Conservation (phyloP, 2,888 invertebrate genomes). For the Aplocera efformata region DNA sequence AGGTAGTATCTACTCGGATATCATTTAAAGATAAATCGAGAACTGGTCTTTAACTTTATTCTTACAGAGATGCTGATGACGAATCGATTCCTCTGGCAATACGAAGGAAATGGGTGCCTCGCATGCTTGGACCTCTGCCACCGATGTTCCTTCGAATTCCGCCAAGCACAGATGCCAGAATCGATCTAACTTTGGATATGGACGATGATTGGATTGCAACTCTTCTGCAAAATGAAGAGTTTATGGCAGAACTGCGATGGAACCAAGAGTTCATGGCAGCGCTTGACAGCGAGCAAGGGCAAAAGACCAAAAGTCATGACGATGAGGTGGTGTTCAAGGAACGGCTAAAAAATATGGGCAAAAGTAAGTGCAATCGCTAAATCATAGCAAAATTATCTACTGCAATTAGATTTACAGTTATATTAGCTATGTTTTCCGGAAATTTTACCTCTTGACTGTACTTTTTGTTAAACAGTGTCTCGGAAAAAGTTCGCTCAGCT, state of each 20-base stretch:
- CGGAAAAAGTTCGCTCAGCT: conserved; percentile 90
- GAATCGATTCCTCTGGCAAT: conserved; percentile 68
- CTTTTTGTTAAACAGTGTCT: conserved; percentile 77
- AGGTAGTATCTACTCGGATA: neutral
- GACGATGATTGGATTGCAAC: conserved; percentile 93
- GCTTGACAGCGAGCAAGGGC: conserved; percentile 86
- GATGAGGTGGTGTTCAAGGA: conserved; percentile 89
- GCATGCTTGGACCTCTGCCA: conserved; percentile 88
- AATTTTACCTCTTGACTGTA: neutral
- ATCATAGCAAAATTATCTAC: too few species aligned
- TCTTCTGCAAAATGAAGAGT: conserved; percentile 94
- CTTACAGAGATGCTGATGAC: conserved; percentile 64
- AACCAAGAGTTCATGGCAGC: conserved; percentile 93
- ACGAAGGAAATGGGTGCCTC: conserved; percentile 87
- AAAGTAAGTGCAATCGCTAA: conserved; percentile 71
- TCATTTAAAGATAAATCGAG: neutral
- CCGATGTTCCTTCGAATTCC: conserved; percentile 87
- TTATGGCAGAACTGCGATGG: conserved; percentile 91
- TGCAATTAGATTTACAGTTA: too few species aligned
- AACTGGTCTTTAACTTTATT: neutral
- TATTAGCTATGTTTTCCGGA: neutral
- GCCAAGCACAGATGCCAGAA: conserved; percentile 67
- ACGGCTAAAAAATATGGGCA: conserved; percentile 90
- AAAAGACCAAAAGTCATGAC: conserved; percentile 71
- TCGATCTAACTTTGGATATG: conserved; percentile 80